Evolutionary conservation across 1,140 invertebrate genomes (phyloP), one percentile per base, ranked within the genome.

Genomic region (Penaeus vannamei): DNA sequence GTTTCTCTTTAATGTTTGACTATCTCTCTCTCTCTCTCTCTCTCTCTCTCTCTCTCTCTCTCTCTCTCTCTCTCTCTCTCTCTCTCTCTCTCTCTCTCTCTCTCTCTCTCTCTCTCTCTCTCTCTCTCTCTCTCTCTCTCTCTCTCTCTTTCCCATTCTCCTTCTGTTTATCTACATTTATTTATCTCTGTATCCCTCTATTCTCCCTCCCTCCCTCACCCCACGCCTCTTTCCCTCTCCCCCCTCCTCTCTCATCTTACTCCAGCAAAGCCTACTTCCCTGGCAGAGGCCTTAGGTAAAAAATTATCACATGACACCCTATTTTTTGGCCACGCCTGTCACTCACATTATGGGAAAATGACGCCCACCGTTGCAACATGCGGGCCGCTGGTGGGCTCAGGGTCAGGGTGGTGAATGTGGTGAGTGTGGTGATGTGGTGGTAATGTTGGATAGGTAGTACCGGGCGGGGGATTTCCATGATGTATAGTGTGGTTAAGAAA

Each of bases 331-430:
- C 53, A 53, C 53, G 53, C 53, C 53, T 53, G 53, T 53, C 53
- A 53, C 53, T 53, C 53, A 53, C 53, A 53, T 53, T 53, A 53
- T 53, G 53, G 53, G 53, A 53, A 53, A 53, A 53, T 53, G 17
- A 53, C 53, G 53, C 53, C 53, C 53, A 81, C 29, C n/a, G 46
- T 23, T 26, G 79, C 60, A n/a, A 59, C 79, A 59, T 81, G 79
- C 42, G 23, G 20, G 72, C 46, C 46, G 14, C 23, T 81, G 79
- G 60, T 60, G 79, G 36, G 29, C n/a, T 29, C 46, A 81, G 60
- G 60, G 53, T 29, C 53, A 29, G 26, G 46, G 46, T 23, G 12
- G 29, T 46, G 79, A 26, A 17, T 59, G 22, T n/a, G 23, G 66
- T 69, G 66, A 26, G 66, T 69, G 20, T 14, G 36, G 4, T 42